phyloP scores from a whole-genome alignment of 2,113 vertebrate species.

The Chinchilla lanigera region DNA sequence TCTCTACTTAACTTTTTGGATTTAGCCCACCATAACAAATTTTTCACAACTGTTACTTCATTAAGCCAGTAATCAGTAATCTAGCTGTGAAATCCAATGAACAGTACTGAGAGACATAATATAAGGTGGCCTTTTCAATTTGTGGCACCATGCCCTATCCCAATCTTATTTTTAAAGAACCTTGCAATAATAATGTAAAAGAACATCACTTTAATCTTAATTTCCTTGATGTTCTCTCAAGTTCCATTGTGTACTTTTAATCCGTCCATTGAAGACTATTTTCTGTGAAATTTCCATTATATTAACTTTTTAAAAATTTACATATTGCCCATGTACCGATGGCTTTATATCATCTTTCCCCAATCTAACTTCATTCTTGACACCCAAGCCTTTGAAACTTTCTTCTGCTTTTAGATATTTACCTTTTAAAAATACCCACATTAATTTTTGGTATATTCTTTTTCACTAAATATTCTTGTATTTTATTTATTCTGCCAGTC shows the following conservation, averaged over 20 bases:
- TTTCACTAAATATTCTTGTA: neutral
- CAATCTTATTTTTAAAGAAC: neutral
- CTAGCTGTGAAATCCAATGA: neutral
- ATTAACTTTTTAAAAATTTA: neutral
- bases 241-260: neutral
- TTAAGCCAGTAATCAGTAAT: neutral
- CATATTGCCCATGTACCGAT: neutral
- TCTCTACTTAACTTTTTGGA: neutral
- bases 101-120: neutral
- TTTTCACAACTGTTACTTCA: neutral
- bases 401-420: neutral
- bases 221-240: neutral
- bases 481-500: neutral
- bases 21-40: neutral
- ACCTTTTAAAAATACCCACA: neutral
- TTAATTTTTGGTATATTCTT: neutral
- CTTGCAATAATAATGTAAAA: neutral
- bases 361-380: neutral
- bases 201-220: neutral
- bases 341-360: neutral
- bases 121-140: neutral
- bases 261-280: neutral
- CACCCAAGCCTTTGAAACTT: neutral
- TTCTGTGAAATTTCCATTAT: neutral
- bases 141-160: neutral